Percentiles rank a stretch among this genome's conserved stretches.
Conservation (phyloP, 2,113 vertebrate genomes). For the Thomomys bottae region DNA sequence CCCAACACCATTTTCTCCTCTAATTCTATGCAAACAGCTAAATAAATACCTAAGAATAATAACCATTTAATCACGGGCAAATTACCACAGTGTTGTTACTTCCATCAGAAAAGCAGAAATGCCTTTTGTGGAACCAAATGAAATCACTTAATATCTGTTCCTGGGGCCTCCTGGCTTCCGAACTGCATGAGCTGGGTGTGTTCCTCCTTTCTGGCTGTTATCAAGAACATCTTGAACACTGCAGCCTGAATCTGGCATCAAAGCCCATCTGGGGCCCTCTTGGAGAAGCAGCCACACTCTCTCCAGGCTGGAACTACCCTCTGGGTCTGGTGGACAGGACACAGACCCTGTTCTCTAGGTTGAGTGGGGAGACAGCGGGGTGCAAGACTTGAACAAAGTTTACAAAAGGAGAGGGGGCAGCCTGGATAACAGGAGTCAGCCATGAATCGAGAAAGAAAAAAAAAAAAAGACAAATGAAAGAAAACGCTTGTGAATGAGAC, state of each 20-base stretch:
- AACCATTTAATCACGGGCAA: conserved; percentile 19
- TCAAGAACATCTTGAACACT: background rate
- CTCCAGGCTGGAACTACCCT: background rate
- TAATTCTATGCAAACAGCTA: conserved; percentile 4
- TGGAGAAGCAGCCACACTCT: conserved; percentile 51
- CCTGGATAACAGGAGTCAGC: conserved; percentile 6
- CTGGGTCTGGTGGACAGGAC: background rate
- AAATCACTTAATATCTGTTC: background rate
- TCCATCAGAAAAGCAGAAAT: background rate
- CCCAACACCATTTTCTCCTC: conserved; percentile 2
- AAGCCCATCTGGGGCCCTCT: conserved; percentile 32
- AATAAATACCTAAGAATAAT: conserved; percentile 9
- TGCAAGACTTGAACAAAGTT: background rate
- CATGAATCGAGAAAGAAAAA: conserved; percentile 43
- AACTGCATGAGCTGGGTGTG: background rate
- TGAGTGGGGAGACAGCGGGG: fast-evolving
- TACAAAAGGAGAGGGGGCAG: background rate
- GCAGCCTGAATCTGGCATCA: background rate
- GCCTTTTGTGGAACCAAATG: background rate
- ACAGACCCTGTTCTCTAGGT: background rate
- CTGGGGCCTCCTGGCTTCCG: background rate
- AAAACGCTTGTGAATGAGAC: conserved; percentile 63
- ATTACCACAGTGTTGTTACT: background rate
- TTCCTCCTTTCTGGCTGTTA: background rate
- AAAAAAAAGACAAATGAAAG: background rate